phyloP scores from a whole-genome alignment of 2,113 vertebrate genomes.

The Hemiscyllium ocellatum region DNA sequence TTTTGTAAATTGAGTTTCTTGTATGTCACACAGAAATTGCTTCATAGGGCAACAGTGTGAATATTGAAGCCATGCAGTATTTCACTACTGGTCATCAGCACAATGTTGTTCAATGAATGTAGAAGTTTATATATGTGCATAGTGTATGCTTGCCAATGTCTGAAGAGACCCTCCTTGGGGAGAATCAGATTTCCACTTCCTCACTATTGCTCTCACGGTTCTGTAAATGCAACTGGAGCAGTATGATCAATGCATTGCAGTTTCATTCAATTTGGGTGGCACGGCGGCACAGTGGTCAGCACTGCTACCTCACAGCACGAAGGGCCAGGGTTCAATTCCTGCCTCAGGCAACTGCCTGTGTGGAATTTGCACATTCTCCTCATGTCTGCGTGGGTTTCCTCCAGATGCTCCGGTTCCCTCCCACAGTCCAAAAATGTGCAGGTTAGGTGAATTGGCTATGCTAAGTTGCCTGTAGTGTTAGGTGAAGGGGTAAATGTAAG shows the following conservation, averaged over 20 bases:
- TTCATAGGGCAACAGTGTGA: background rate
- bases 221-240: background rate
- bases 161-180: background rate
- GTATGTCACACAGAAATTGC: background rate
- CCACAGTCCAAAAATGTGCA: too few relatives aligned
- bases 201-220: background rate
- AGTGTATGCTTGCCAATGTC: conserved; percentile 17
- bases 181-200: background rate
- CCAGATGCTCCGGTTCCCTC: too few relatives aligned
- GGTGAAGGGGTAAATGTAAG: too few relatives aligned
- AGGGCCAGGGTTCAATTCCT: too few relatives aligned
- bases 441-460: too few relatives aligned
- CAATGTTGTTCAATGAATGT: background rate
- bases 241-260: background rate
- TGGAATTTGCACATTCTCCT: too few relatives aligned
- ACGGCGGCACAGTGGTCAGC: too few relatives aligned
- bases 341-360: too few relatives aligned
- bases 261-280: too few relatives aligned
- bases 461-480: too few relatives aligned
- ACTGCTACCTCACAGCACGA: too few relatives aligned
- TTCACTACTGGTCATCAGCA: background rate
- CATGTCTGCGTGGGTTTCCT: too few relatives aligned
- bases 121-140: background rate
- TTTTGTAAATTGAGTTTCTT: background rate
- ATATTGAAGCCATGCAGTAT: background rate